phyloP scores from a whole-genome alignment of 2,797 vertebrate species.

The Sternarchorhynchus goeldii region DNA sequence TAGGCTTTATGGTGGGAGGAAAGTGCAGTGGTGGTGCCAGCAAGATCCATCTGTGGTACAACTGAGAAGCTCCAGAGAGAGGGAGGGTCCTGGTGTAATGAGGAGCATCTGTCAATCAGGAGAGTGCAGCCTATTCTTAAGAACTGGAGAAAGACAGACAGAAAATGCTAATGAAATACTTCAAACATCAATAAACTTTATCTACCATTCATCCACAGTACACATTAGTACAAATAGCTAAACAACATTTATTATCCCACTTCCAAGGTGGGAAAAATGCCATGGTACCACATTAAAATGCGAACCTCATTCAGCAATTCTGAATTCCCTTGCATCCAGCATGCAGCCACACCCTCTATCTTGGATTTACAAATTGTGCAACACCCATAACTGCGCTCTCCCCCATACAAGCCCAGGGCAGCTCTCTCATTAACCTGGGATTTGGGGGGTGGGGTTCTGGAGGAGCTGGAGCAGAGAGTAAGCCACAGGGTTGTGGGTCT shows the following conservation, averaged over 20 bases:
- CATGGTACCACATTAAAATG: no score
- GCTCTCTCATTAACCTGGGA: conserved; percentile 38
- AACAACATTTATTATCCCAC: conserved; percentile 10
- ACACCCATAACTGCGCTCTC: conserved; percentile 15
- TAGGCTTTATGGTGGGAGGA: conserved; percentile 1
- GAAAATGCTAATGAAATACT: not conserved
- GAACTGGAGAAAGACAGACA: not conserved
- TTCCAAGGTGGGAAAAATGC: conserved; percentile 6
- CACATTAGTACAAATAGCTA: not conserved
- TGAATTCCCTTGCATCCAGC: not conserved
- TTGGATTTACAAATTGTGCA: conserved; percentile 16
- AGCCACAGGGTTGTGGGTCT: conserved; percentile 28
- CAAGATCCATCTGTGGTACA: conserved; percentile 4
- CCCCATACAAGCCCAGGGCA: conserved; percentile 19
- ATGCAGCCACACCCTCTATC: conserved; percentile 7
- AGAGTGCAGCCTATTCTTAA: conserved; percentile 18
- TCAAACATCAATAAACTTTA: conserved; percentile 3
- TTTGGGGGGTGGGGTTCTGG: conserved; percentile 5
- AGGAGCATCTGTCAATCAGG: conserved; percentile 36
- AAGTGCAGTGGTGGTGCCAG: conserved; percentile 3
- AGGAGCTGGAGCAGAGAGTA: conserved; percentile 34
- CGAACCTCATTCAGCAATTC: conserved; percentile 8
- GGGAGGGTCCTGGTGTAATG: conserved; percentile 20
- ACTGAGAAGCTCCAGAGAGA: conserved; percentile 30
- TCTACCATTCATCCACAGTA: not conserved